phyloP scores from a whole-genome alignment of 1,140 invertebrate genomes.

The Lepeophtheirus salmonis region DNA sequence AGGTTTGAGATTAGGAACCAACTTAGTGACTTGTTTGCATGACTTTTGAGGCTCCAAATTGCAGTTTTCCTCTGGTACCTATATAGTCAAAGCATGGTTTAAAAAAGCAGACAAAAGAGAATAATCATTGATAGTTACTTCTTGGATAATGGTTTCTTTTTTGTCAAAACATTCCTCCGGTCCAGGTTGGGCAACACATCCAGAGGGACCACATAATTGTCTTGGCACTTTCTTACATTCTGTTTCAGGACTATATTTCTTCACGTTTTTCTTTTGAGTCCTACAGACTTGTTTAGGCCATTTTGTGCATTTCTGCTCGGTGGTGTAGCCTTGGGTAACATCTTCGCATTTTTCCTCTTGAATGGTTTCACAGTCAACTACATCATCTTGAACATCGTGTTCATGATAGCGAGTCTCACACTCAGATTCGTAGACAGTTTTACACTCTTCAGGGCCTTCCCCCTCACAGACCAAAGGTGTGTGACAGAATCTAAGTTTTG shows the following conservation, averaged over 20 bases:
- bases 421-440: too few species aligned
- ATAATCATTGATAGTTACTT: neutral
- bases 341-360: too few species aligned
- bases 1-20: conserved; percentile 12
- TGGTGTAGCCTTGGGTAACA: too few species aligned
- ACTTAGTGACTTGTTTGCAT: conserved; percentile 12
- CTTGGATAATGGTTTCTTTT: conserved; percentile 6
- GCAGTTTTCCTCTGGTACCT: neutral
- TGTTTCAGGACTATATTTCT: too few species aligned
- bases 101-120: neutral
- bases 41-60: too few species aligned
- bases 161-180: conserved; percentile 6
- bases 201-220: conserved; percentile 10
- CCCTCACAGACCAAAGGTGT: too few species aligned
- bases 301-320: conserved; percentile 6
- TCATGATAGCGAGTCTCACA: conserved; percentile 8
- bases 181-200: conserved; percentile 3
- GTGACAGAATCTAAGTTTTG: neutral
- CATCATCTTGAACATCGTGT: conserved; percentile 16
- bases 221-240: conserved; percentile 7
- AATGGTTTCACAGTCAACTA: conserved; percentile 14
- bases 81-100: too few species aligned
- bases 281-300: conserved; percentile 16
- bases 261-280: conserved; percentile 1
- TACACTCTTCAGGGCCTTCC: too few species aligned